Base-by-base conservation (phyloP, 2,113 vertebrate genomes). In the Heterocephalus glaber region DNA sequence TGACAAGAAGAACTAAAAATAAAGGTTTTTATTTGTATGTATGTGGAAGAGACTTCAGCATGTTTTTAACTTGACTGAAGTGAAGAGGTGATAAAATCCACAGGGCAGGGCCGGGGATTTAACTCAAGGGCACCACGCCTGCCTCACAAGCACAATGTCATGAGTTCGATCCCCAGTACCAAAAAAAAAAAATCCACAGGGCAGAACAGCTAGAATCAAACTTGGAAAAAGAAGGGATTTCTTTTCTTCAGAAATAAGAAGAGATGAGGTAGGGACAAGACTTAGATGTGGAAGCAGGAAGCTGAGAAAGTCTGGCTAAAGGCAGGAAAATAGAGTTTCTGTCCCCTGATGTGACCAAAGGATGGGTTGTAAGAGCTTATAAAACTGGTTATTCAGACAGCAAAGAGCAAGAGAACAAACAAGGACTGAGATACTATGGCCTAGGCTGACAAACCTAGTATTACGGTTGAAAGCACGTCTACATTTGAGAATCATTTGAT, bases 161-260 rank as follows among this genome's bases (percentile, higher is more conserved):
- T n/a, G n/a, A n/a, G n/a, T n/a, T n/a, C n/a, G n/a, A n/a, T n/a
- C n/a, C n/a, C n/a, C n/a, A n/a, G n/a, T n/a, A n/a, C n/a, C n/a
- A n/a, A n/a, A n/a, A n/a, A n/a, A n/a, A n/a, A n/a, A 9, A 95
- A 95, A 94, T 56, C 65, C 70, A 89, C 24, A 94, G 35, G 22
- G 30, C n/a, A 82, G 65, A 35, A 14, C 35, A 24, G 83, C 30
- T 52, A 11, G 16, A 94, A 41, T 74, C 54, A 72, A 10, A 79
- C 54, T 68, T 56, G 33, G 11, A 38, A 87, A 80, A 85, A 93
- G 70, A 68, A 85, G 19, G 56, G 6, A 5, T 44, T 90, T 28
- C 47, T 76, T 35, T 11, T 87, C 76, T 83, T 96, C 41, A 44
- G n/a, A 90, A 90, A 60, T 52, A 88, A 63, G 20, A 66, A 74